Percentiles rank a stretch among this genome's conserved stretches.
Conservation (phyloP, 2,888 invertebrate genomes). For the Lasioglossum lativentre region DNA sequence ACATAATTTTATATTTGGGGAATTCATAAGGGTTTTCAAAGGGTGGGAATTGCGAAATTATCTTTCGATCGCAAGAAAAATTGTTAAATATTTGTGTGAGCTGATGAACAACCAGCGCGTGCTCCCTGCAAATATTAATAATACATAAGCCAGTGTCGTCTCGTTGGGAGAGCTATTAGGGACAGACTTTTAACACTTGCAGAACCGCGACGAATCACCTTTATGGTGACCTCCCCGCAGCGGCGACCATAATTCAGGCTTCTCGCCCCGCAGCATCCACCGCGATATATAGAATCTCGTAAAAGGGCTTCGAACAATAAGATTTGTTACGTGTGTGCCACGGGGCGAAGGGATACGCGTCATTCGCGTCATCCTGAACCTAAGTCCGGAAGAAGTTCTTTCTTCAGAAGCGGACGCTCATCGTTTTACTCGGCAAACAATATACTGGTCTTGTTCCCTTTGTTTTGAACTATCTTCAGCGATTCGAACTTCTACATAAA, state of each 20-base stretch:
- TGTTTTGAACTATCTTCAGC: neutral
- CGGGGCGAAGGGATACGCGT: constrained; percentile 62
- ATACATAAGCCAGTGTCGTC: constrained; percentile 77
- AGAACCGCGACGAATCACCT: constrained; percentile 83
- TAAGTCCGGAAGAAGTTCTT: neutral
- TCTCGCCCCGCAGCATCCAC: constrained; percentile 68
- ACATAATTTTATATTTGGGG: neutral
- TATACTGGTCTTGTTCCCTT: neutral
- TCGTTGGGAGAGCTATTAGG: constrained; percentile 75
- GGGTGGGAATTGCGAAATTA: neutral
- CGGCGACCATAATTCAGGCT: constrained; percentile 78
- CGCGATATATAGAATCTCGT: constrained; percentile 63
- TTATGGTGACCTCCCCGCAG: constrained; percentile 78
- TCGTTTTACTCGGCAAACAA: neutral
- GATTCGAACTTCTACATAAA: neutral
- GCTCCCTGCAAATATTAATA: constrained; percentile 73
- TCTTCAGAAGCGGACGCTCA: constrained; percentile 37
- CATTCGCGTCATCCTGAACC: constrained; percentile 17
- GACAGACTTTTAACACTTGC: constrained; percentile 83
- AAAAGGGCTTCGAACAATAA: constrained; percentile 71
- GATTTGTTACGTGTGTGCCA: constrained; percentile 68
- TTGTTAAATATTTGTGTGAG: neutral
- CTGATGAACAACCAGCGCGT: neutral
- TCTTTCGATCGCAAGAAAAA: neutral
- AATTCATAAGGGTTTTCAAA: neutral